Evolutionary conservation across 2,797 vertebrate species (phyloP).

Genomic region (Danio jaintianensis): DNA sequence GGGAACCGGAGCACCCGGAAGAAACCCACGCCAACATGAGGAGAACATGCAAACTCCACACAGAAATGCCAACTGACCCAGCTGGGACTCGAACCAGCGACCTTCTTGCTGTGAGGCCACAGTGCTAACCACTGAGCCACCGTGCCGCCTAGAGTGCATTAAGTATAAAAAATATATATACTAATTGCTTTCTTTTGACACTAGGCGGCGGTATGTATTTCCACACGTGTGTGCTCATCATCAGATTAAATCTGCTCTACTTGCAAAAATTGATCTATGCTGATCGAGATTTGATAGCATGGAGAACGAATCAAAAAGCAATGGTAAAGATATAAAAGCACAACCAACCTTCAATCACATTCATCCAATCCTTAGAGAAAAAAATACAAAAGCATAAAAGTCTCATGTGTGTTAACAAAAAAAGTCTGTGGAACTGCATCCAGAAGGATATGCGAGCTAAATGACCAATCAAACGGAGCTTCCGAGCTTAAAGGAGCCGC

Average conservation of each 20-base stretch:
- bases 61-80: too few species aligned
- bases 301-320: background rate
- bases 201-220: conserved; percentile 84
- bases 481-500: conserved; percentile 39
- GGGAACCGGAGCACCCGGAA: too few species aligned
- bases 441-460: conserved; percentile 31
- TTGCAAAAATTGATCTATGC: background rate
- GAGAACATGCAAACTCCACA: too few species aligned
- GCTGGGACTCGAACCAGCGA: too few species aligned
- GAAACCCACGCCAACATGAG: too few species aligned
- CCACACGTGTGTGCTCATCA: background rate
- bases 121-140: too few species aligned
- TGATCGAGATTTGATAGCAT: background rate
- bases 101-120: too few species aligned
- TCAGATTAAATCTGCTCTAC: background rate
- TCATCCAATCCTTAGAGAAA: background rate
- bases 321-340: background rate
- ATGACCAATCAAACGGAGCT: conserved; percentile 54
- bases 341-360: background rate
- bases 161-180: too few species aligned
- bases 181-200: conserved; percentile 62
- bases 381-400: background rate
- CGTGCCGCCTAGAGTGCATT: too few species aligned
- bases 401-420: background rate
- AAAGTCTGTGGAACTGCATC: conserved; percentile 26